These are phyloP conservation scores for Eucidaris tribuloides DNA, from an alignment of 35 echinoderm and acorn worm species.

Conservation along the genomic window DNA sequence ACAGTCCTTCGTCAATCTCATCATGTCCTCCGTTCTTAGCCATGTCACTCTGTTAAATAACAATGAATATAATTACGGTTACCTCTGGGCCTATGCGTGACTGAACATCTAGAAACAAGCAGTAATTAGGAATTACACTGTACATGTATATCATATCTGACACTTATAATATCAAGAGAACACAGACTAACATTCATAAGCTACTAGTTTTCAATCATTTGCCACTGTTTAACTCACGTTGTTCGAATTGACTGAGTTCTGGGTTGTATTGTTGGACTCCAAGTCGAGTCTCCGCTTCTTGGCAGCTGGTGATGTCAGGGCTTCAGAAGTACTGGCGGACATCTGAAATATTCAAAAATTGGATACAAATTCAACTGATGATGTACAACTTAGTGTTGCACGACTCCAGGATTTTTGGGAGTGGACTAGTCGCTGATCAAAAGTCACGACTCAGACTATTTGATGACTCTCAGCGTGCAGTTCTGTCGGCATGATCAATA, in stretches of 20 bases:
- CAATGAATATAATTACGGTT: background rate
- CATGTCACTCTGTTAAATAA: constrained; percentile 59
- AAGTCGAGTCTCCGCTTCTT: constrained; percentile 66
- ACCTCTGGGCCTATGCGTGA: background rate
- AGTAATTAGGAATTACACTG: too few species aligned
- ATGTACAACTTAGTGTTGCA: too few species aligned
- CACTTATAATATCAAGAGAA: background rate
- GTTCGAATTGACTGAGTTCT: constrained; percentile 62
- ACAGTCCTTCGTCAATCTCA: constrained; percentile 97
- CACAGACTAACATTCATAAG: background rate
- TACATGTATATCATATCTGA: background rate
- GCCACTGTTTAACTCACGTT: constrained; percentile 44
- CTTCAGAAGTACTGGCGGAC: constrained; percentile 78
- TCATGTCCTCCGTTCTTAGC: constrained; percentile 74
- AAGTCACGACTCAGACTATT: too few species aligned
- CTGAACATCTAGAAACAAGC: too few species aligned
- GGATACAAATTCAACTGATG: background rate
- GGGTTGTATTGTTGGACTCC: constrained; percentile 20
- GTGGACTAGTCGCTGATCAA: too few species aligned
- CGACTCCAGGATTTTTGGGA: too few species aligned
- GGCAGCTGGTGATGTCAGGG: constrained; percentile 65
- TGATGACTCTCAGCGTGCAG: background rate
- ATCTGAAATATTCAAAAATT: constrained; percentile 21
- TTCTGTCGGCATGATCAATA: too few species aligned
- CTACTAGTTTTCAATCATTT: background rate